These are phyloP conservation scores for human DNA, from an alignment of 2,113 vertebrate genomes.

Conservation along the genomic window DNA sequence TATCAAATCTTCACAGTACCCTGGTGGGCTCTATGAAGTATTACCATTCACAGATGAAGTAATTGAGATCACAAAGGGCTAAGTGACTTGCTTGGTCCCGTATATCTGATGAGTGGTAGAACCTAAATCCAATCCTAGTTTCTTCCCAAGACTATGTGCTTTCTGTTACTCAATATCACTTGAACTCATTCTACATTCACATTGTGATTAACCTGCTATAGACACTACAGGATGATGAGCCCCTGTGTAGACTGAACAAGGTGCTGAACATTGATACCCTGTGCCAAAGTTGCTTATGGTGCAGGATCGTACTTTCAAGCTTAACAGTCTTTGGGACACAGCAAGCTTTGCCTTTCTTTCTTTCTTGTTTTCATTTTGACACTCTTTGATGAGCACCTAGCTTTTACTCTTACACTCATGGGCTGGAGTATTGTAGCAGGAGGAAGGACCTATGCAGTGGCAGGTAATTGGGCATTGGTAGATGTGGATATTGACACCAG, in stretches of 20 bases:
- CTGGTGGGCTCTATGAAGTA: not conserved
- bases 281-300: not conserved
- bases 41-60: not conserved
- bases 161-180: not conserved
- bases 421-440: not conserved
- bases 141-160: not conserved
- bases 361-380: not conserved
- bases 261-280: not conserved
- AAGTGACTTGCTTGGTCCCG: not conserved
- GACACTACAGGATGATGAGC: not conserved
- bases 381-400: not conserved
- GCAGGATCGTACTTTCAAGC: not conserved
- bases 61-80: not conserved
- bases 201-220: not conserved
- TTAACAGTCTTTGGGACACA: not conserved
- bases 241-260: not conserved
- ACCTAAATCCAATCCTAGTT: not conserved
- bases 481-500: not conserved
- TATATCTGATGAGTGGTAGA: not conserved
- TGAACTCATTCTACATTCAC: not conserved
- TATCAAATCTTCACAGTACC: not conserved
- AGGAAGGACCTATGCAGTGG: not conserved
- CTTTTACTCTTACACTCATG: not conserved
- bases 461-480: not conserved
- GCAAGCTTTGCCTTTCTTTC: not conserved